Percentiles rank a stretch among this genome's conserved stretches.
Conservation (phyloP, 2,113 vertebrate species). For the Struthio camelus region DNA sequence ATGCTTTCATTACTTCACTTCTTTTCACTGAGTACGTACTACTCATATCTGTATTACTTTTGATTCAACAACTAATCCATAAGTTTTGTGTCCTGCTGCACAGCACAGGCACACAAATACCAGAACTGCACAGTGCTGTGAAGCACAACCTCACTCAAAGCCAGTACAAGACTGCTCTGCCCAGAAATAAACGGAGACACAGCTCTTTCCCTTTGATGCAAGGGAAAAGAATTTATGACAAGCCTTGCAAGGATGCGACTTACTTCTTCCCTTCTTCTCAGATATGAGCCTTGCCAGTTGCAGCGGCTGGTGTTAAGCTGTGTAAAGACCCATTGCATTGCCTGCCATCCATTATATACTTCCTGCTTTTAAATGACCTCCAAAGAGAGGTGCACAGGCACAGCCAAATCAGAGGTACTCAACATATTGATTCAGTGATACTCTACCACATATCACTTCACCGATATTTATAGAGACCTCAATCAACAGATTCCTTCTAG, state of each 20-base stretch:
- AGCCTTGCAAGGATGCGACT: neutral
- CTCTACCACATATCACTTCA: neutral
- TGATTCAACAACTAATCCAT: neutral
- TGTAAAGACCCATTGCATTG: neutral
- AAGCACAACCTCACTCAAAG: neutral
- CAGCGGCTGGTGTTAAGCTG: neutral
- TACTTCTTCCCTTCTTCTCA: neutral
- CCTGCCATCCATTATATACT: neutral
- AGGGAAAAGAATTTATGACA: neutral
- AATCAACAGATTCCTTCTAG: neutral
- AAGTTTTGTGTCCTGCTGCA: neutral
- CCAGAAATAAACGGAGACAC: neutral
- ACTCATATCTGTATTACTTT: neutral
- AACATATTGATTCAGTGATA: neutral
- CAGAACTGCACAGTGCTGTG: neutral
- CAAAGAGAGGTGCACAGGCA: neutral
- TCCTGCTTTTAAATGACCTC: neutral
- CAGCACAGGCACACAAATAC: neutral
- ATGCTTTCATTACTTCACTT: neutral
- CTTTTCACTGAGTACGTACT: neutral
- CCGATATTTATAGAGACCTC: neutral
- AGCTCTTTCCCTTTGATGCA: neutral
- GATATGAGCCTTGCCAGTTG: neutral
- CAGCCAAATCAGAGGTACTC: neutral
- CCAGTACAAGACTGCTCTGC: neutral